These are phyloP conservation scores for Sminthurinus aureus DNA, from an alignment of 2,888 invertebrate genomes.

Conservation along the genomic window DNA sequence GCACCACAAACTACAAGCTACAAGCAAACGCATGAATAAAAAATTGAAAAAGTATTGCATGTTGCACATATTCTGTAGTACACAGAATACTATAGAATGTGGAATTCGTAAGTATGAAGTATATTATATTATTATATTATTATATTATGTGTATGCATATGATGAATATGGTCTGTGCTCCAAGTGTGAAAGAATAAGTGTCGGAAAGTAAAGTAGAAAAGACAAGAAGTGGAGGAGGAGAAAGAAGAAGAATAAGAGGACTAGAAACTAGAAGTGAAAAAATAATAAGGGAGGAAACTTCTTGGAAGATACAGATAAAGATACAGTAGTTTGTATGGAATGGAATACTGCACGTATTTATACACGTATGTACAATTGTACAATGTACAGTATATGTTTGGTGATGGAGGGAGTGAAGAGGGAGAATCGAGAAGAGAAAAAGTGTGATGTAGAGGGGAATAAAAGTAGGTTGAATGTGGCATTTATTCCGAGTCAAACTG, in stretches of 20 bases:
- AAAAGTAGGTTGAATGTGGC: slow-evolving; percentile 44
- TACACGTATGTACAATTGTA: neutral
- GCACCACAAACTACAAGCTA: neutral
- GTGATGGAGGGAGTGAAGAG: neutral
- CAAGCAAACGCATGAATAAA: neutral
- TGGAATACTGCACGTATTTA: neutral
- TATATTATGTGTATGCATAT: neutral
- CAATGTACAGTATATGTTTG: neutral
- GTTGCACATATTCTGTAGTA: neutral
- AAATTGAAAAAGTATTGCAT: neutral
- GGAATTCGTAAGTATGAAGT: neutral
- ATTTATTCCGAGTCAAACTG: slow-evolving; percentile 46
- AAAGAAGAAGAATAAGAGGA: too few relatives aligned
- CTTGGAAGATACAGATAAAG: neutral
- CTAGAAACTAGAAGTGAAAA: neutral
- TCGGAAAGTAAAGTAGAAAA: neutral
- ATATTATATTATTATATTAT: neutral
- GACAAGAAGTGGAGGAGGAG: too few relatives aligned
- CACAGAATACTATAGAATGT: neutral
- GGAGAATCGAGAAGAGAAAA: slow-evolving; percentile 16
- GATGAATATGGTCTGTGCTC: neutral
- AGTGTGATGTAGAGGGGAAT: slow-evolving; percentile 31
- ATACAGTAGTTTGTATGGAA: neutral
- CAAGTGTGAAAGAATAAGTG: neutral
- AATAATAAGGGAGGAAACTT: neutral